Percentiles rank a stretch among this genome's conserved stretches.
Evolutionary conservation across 1,140 invertebrate species (phyloP).

Genomic region (Carcinoscorpius rotundicauda): DNA sequence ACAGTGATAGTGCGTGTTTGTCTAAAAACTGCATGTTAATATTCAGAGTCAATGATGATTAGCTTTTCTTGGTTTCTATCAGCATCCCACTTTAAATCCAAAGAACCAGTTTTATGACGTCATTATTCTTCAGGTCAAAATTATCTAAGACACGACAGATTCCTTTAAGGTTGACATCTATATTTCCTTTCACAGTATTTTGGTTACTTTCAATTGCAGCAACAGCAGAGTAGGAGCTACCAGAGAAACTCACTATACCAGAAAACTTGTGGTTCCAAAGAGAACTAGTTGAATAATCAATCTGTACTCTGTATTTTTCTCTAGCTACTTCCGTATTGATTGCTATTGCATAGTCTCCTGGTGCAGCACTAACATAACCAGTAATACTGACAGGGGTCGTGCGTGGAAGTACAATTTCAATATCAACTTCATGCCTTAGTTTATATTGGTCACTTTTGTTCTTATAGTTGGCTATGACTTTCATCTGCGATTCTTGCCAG

Average conservation of each 20-base stretch:
- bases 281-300: too few species aligned
- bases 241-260: neutral
- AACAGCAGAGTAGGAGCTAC: conserved; percentile 8
- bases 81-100: conserved; percentile 16
- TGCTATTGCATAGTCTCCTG: too few species aligned
- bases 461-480: conserved; percentile 8
- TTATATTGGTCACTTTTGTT: conserved; percentile 5
- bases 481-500: conserved; percentile 10
- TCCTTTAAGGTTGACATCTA: conserved; percentile 7
- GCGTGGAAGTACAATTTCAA: conserved; percentile 5
- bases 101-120: conserved; percentile 6
- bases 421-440: conserved; percentile 11
- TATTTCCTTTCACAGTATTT: conserved; percentile 4
- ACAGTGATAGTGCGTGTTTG: too few species aligned
- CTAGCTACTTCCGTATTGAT: too few species aligned
- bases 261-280: conserved; percentile 1
- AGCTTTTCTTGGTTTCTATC: too few species aligned
- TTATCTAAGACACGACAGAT: conserved; percentile 5
- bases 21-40: too few species aligned
- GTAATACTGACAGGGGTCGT: conserved; percentile 4
- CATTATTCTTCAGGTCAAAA: conserved; percentile 5
- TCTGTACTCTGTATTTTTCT: too few species aligned
- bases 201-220: neutral
- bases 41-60: too few species aligned
- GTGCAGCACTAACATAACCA: too few species aligned